Percentiles rank a stretch among this genome's conserved stretches.
Conservation (phyloP, 2,888 invertebrate genomes). For the Philereme transversata region DNA sequence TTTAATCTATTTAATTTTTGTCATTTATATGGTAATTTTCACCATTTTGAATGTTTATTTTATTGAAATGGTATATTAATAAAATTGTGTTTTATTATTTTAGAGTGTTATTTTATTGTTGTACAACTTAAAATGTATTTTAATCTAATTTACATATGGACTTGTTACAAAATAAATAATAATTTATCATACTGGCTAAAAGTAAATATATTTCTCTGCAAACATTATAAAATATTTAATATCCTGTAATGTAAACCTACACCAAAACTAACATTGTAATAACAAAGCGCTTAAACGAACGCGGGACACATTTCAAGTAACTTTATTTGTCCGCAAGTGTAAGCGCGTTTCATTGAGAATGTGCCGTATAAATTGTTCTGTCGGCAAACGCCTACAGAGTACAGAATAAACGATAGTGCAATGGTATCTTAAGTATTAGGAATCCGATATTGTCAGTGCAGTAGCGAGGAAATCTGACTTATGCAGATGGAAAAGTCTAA, state of each 20-base stretch:
- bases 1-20: no score
- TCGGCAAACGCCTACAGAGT: constrained; percentile 42
- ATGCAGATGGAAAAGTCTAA: constrained; percentile 26
- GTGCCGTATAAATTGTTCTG: constrained; percentile 40
- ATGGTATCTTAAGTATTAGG: constrained; percentile 36
- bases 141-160: no score
- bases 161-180: no score
- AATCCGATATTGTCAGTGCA: constrained; percentile 33
- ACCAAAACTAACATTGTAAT: constrained; percentile 23
- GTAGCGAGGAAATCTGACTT: constrained; percentile 31
- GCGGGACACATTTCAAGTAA: constrained; percentile 27
- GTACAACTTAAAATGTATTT: no score
- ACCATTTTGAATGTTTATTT: no score
- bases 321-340: constrained; percentile 40
- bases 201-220: no score
- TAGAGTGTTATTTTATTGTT: no score
- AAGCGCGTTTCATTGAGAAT: constrained; percentile 29
- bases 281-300: constrained; percentile 31
- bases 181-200: no score
- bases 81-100: no score
- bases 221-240: constrained; percentile 10
- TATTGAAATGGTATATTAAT: no score
- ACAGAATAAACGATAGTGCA: constrained; percentile 26
- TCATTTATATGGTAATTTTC: no score
- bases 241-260: constrained; percentile 12